Percentiles rank a stretch among this genome's conserved stretches.
Evolutionary conservation across 2,888 invertebrate genomes (phyloP).

Genomic region (Troides helena): DNA sequence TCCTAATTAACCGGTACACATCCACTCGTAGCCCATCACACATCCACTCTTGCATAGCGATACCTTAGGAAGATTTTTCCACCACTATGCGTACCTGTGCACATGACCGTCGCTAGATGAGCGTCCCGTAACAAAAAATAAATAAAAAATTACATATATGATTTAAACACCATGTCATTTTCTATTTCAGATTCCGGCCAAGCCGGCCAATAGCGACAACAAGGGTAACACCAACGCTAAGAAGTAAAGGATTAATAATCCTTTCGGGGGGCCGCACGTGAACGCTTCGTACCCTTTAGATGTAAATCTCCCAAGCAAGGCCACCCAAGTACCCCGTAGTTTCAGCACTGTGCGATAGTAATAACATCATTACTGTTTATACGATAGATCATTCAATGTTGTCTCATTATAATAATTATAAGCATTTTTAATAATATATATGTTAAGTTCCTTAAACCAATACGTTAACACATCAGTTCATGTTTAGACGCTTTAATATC

Average conservation of each 20-base stretch:
- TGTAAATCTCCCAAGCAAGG: background rate
- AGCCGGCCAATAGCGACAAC: conserved; percentile 46
- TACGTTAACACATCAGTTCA: background rate
- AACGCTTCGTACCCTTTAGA: background rate
- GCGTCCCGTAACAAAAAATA: too few species aligned
- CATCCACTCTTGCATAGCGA: too few species aligned
- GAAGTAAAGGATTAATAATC: conserved; percentile 40
- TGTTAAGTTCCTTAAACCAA: background rate
- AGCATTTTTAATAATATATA: background rate
- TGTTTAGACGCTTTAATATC: background rate
- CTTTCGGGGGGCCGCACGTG: background rate
- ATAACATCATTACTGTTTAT: background rate
- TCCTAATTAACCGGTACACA: too few species aligned
- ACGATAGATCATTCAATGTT: background rate
- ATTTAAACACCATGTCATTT: conserved; percentile 6
- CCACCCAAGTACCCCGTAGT: background rate
- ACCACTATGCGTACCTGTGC: too few species aligned
- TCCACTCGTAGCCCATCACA: too few species aligned
- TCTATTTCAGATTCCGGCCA: conserved; percentile 58
- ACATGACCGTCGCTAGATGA: too few species aligned
- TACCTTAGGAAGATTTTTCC: too few species aligned
- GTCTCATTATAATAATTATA: background rate
- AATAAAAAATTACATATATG: too few species aligned
- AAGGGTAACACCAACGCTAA: conserved; percentile 45
- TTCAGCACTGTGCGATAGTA: background rate